Base-by-base conservation (phyloP, 2,797 vertebrate genomes). In the Chrosomus eos region DNA sequence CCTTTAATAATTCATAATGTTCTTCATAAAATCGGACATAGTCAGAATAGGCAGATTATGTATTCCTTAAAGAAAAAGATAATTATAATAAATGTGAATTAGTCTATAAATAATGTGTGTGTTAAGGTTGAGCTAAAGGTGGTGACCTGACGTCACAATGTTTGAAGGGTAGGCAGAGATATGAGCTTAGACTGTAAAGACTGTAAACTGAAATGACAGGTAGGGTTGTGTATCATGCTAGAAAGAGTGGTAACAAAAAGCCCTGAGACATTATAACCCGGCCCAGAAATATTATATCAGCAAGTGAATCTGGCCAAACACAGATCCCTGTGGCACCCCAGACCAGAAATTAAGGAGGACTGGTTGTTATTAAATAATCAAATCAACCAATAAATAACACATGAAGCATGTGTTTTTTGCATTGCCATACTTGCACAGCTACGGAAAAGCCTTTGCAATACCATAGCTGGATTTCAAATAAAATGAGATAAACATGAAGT, bases 381-480 rank as follows among this genome's bases (percentile, higher is more conserved):
- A 70, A 70, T 7, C 5, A 11, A 43, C 40, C 23, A 43, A 43
- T 70, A 71, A 43, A 43, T 71, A 71, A 71, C 26, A 43, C 23
- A 43, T 38, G 7, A 70, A 71, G 13, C 68, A 26, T 71, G 13
- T 71, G 38, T 43, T 43, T 71, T 43, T 43, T n/a, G 13, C 38
- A 71, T 71, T 70, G 67, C 38, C 67, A 40, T 7, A 40, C 21
- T 80, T 68, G 64, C 64, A 68, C 62, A 68, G 64, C 14, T 53
- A 51, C 1, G 31, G 13, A 91, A 93, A 93, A 85, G 28, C 55
- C 51, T 14, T 26, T 68, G 64, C n/a, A 45, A 72, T 36, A 83
- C 66, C 75, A 83, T 31, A 84, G 87, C 89, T 92, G 36, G 36
- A 36, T 36, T 92, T 80, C 21, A 51, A 51, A 64, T 36, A 67